Evolutionary conservation across 2,888 invertebrate species (phyloP).

Genomic region (Acrocyrtus sp.): DNA sequence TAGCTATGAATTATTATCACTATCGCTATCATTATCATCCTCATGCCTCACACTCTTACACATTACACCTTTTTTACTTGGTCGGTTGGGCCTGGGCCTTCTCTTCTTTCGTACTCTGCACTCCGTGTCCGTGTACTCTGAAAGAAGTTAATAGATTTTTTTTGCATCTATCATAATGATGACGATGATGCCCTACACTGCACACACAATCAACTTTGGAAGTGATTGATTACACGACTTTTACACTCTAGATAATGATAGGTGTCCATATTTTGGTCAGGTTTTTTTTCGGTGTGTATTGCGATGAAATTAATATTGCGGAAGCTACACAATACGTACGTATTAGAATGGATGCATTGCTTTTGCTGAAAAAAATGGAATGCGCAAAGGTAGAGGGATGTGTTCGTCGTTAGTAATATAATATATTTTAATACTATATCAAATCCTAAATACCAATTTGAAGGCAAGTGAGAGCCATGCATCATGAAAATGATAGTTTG

Average conservation of each 20-base stretch:
- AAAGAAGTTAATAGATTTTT: conserved; percentile 45
- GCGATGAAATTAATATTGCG: conserved; percentile 52
- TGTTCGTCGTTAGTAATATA: too few species aligned
- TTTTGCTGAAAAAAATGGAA: conserved; percentile 16
- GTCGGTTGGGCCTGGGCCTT: too few species aligned
- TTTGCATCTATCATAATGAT: too few species aligned
- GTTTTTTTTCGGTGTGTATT: conserved; percentile 30
- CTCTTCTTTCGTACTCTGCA: too few species aligned
- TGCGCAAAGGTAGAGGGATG: conserved; percentile 4
- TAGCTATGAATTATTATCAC: too few species aligned
- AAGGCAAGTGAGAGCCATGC: conserved; percentile 27
- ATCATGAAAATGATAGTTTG: conserved; percentile 25
- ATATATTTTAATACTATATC: conserved; percentile 7
- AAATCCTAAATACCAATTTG: too few species aligned
- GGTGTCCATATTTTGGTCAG: conserved; percentile 38
- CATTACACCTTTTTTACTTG: too few species aligned
- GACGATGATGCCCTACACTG: too few species aligned
- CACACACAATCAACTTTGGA: too few species aligned
- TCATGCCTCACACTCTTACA: too few species aligned
- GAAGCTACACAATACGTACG: conserved; percentile 28
- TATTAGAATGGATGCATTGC: not conserved
- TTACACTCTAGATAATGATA: conserved; percentile 37
- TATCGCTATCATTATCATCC: too few species aligned
- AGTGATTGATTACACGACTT: conserved; percentile 51
- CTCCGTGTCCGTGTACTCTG: too few species aligned